Evolutionary conservation across 2,797 vertebrate species (phyloP).

Genomic region (Sciurus carolinensis): DNA sequence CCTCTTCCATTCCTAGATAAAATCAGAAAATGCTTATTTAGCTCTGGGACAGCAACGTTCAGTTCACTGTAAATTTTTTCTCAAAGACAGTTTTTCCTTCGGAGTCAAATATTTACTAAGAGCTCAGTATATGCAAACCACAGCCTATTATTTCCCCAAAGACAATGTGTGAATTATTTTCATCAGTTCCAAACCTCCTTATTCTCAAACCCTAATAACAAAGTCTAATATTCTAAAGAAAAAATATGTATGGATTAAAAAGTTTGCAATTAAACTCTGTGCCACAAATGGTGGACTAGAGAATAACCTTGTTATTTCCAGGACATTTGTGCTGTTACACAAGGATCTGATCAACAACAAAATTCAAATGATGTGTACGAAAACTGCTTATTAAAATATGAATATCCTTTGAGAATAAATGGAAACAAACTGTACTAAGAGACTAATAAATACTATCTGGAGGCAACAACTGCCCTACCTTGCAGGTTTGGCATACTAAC

Average conservation of each 20-base stretch:
- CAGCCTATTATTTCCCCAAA: constrained; percentile 11
- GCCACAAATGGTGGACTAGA: not conserved
- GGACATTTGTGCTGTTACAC: constrained; percentile 35
- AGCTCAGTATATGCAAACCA: constrained; percentile 37
- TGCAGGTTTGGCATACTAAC: not conserved
- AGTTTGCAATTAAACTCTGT: constrained; percentile 26
- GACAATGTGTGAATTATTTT: constrained; percentile 41
- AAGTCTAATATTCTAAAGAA: constrained; percentile 54
- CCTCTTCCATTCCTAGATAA: constrained; percentile 62
- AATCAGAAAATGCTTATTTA: constrained; percentile 70
- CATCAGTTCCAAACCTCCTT: constrained; percentile 29
- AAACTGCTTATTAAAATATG: not conserved
- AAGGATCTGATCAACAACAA: not conserved
- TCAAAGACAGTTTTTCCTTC: constrained; percentile 49
- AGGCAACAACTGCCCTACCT: not conserved
- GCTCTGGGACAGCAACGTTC: constrained; percentile 57
- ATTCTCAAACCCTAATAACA: constrained; percentile 4
- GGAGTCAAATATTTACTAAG: constrained; percentile 64
- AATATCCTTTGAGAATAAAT: not conserved
- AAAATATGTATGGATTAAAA: not conserved
- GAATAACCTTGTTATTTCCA: constrained; percentile 5
- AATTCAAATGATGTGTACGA: not conserved
- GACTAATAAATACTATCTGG: not conserved
- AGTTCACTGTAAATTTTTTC: constrained; percentile 30
- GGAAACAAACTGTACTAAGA: not conserved